Conservation (phyloP, 2,113 vertebrate genomes). For the Scortum barcoo region DNA sequence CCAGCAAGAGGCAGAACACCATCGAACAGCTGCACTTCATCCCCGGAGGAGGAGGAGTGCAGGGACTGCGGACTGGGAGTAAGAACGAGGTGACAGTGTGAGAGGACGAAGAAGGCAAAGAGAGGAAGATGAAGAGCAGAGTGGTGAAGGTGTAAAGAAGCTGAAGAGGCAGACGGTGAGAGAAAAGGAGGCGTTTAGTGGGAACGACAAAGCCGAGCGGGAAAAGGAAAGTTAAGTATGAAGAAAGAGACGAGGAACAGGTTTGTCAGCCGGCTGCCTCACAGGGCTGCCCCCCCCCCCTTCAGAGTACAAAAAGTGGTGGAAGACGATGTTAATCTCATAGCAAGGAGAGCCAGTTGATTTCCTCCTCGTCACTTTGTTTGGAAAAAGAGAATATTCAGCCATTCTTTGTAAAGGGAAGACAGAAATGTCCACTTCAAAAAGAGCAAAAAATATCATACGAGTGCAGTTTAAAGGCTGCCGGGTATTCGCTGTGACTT, state of each 20-base stretch:
- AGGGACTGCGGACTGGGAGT: constrained; percentile 87
- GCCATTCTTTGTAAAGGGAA: constrained; percentile 72
- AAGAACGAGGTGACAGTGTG: constrained; percentile 94
- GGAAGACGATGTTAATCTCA: constrained; percentile 41
- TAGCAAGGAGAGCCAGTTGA: constrained; percentile 51
- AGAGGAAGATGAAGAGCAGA: constrained; percentile 22
- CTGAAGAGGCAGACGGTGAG: constrained; percentile 19
- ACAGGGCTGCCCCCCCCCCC: constrained; percentile 1
- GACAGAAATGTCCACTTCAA: constrained; percentile 59
- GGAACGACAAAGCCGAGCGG: constrained; percentile 4
- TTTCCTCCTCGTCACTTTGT: constrained; percentile 59
- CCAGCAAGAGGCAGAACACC: constrained; percentile 90
- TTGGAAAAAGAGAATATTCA: constrained; percentile 70
- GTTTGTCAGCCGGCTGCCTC: constrained; percentile 45
- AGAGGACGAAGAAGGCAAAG: constrained; percentile 52
- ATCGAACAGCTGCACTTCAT: constrained; percentile 93
- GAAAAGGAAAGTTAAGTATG: background rate
- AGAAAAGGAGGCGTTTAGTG: constrained; percentile 2
- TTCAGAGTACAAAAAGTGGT: constrained; percentile 26
- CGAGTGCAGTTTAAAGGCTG: constrained; percentile 48
- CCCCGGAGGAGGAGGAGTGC: constrained; percentile 85
- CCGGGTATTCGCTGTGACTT: constrained; percentile 68
- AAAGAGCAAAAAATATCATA: constrained; percentile 60
- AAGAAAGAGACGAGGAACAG: constrained; percentile 2
- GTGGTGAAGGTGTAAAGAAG: constrained; percentile 22